These are phyloP conservation scores for Aptenodytes forsteri DNA, from an alignment of 2,113 vertebrate species.

Conservation along the genomic window DNA sequence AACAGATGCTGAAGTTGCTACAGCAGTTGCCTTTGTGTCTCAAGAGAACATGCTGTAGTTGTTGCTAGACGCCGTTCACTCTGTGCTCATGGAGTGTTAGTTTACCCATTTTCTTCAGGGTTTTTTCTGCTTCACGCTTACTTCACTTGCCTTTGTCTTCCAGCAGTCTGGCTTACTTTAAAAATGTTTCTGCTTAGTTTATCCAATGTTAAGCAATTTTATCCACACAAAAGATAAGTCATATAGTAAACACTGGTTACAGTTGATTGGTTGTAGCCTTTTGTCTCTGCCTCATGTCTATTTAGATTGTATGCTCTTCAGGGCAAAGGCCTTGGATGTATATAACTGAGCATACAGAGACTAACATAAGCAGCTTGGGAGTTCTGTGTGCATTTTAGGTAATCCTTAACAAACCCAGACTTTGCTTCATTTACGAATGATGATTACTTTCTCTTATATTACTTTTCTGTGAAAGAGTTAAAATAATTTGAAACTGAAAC, in stretches of 20 bases:
- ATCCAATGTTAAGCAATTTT: background rate
- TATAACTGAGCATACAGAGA: background rate
- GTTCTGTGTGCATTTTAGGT: background rate
- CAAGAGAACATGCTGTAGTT: background rate
- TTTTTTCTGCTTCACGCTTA: background rate
- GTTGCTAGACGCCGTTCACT: background rate
- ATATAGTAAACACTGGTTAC: background rate
- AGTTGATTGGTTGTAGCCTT: background rate
- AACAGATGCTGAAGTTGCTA: background rate
- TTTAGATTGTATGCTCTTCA: background rate
- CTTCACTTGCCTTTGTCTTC: background rate
- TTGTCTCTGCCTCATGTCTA: background rate
- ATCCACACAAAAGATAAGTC: background rate
- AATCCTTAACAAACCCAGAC: background rate
- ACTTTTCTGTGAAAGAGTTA: background rate
- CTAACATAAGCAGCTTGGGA: background rate
- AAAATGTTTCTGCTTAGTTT: background rate
- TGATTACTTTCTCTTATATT: background rate
- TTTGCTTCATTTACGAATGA: background rate
- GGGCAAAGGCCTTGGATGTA: background rate
- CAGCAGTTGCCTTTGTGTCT: background rate
- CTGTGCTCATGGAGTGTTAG: background rate
- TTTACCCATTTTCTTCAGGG: background rate
- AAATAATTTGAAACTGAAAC: background rate
- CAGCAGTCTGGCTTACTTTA: background rate